Base-by-base conservation (phyloP, 2,888 invertebrate species). In the Mesochorus sp. region DNA sequence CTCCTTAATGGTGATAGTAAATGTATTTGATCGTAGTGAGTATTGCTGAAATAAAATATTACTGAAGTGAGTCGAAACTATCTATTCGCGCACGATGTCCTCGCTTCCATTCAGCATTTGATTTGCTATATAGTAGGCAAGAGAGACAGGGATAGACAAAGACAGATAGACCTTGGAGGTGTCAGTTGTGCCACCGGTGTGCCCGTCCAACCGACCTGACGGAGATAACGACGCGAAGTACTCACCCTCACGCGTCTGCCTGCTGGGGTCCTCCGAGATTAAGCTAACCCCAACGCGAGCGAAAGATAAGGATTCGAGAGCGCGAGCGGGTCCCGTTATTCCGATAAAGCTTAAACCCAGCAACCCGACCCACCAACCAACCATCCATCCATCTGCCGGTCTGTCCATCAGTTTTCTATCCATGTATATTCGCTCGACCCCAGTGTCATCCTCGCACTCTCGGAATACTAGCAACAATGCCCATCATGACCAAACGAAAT, bases 211-310 rank as follows among this genome's bases (percentile, higher is more conserved):
- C 64, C 72, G 44, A 84, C 82, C 80, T 78, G 66, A 75, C 77
- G 80, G 62, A 86, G 86, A 86, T 85, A 85, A 83, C 84, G 79
- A 79, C 79, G 85, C 82, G 83, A 84, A 84, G 84, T 70, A 61
- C 64, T 66, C 66, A 28, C 44, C 53, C 66, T 55, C 61, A 26
- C 62, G 55, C 68, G 55, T 31, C 70, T 39, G 71, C 76, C 61
- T 53, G 72, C 47, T 55, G 82, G 85, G 83, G 86, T 86, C 83
- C 83, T 66, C 79, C 62, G 81, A 85, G 87, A 87, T 87, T 87
- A 86, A 86, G 83, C 83, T 83, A 78, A 61, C 76, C 76, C 59
- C 66, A 67, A 39, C 72, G 72, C 76, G 71, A 66, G 66, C 39
- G 17, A 24, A 61, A 66, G 86, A 85, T 86, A 86, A 86, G 85